These are phyloP conservation scores for Caenorhabditis briggsae DNA, from an alignment of 1,140 invertebrate species.

Conservation along the genomic window DNA sequence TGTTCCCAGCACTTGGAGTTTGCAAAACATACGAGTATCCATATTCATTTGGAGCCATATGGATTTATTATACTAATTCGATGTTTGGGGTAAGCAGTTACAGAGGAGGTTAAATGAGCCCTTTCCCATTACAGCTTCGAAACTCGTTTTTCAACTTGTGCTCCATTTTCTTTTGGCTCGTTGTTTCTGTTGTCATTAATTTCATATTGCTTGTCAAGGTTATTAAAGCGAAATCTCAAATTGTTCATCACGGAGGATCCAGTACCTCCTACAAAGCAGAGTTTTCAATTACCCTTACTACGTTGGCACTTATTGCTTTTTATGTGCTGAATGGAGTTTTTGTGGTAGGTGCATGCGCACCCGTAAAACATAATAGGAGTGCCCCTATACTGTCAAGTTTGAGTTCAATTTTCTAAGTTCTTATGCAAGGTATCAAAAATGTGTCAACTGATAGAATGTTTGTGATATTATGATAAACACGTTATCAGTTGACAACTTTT, in stretches of 20 bases:
- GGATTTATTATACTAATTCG: conserved; percentile 29
- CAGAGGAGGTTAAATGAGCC: neutral
- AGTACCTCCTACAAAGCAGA: neutral
- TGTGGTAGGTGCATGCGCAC: too few relatives aligned
- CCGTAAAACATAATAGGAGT: too few relatives aligned
- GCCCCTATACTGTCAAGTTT: too few relatives aligned
- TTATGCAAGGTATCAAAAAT: too few relatives aligned
- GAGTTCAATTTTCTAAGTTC: too few relatives aligned
- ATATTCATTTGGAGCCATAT: conserved; percentile 21
- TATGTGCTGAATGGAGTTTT: conserved; percentile 6
- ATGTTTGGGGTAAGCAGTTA: neutral
- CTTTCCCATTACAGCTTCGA: neutral
- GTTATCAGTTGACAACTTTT: too few relatives aligned
- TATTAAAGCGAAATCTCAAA: neutral
- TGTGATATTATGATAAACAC: too few relatives aligned
- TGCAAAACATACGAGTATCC: conserved; percentile 14
- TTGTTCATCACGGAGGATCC: neutral
- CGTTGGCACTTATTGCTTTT: neutral
- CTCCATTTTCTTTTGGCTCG: neutral
- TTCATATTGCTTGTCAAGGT: neutral
- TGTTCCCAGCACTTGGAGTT: conserved; percentile 8
- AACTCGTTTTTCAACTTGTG: neutral
- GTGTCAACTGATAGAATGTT: too few relatives aligned
- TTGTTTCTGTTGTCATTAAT: neutral
- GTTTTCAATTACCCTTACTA: conserved; percentile 1